Evolutionary conservation across 2,113 vertebrate genomes (phyloP).

Genomic region (Oncorhynchus gorbuscha): DNA sequence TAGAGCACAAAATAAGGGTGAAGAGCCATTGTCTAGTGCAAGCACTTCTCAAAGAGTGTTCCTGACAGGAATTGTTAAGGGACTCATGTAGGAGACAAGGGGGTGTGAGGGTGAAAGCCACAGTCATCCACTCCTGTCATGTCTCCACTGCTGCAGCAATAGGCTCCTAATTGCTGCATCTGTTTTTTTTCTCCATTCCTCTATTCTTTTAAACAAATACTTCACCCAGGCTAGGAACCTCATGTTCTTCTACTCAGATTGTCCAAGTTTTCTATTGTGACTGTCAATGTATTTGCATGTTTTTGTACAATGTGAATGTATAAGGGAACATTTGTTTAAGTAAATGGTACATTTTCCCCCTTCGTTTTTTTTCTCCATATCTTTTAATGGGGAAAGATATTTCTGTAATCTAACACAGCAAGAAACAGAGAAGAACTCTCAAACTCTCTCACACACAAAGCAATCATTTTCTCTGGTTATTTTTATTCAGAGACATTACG

Average conservation of each 20-base stretch:
- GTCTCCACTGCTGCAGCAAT: constrained; percentile 79
- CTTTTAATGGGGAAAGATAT: not conserved
- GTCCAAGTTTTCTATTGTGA: constrained; percentile 40
- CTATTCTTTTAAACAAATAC: constrained; percentile 84
- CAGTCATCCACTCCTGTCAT: constrained; percentile 93
- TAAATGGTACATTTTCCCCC: not conserved
- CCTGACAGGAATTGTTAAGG: constrained; percentile 93
- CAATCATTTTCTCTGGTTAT: constrained; percentile 59
- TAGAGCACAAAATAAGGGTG: constrained; percentile 93
- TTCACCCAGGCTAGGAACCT: constrained; percentile 71
- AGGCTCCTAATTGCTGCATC: constrained; percentile 91
- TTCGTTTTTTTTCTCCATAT: not conserved
- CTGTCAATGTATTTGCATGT: constrained; percentile 64
- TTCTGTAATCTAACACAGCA: not conserved
- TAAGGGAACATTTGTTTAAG: constrained; percentile 32
- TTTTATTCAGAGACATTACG: not conserved
- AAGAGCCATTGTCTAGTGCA: constrained; percentile 93
- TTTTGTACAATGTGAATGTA: constrained; percentile 43
- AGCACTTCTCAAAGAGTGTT: constrained; percentile 92
- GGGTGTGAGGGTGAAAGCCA: constrained; percentile 92
- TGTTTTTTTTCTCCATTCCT: constrained; percentile 65
- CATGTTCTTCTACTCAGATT: constrained; percentile 83
- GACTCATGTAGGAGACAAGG: constrained; percentile 89
- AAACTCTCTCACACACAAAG: constrained; percentile 40
- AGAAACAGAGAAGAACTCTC: not conserved